Percentiles rank a stretch among this genome's conserved stretches.
Evolutionary conservation across 1,140 invertebrate species (phyloP).

Genomic region (Helicoverpa armigera): DNA sequence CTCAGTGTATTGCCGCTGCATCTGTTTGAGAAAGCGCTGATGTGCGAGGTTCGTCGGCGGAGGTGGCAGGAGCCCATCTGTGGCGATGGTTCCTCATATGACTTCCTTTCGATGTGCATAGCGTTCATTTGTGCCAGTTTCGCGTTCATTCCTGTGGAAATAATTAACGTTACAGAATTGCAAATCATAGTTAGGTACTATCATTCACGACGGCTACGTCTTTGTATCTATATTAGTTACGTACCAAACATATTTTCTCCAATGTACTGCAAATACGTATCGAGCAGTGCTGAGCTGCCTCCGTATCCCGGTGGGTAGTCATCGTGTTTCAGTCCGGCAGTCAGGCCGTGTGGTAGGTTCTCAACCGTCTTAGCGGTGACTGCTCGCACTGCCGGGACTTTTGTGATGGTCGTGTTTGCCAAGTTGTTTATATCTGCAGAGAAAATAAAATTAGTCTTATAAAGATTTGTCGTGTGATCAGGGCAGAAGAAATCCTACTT

Average conservation of each 20-base stretch:
- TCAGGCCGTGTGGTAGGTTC: conserved; percentile 73
- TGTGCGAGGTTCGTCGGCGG: conserved; percentile 83
- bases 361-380: conserved; percentile 89
- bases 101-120: conserved; percentile 88
- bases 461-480: not conserved
- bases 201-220: not conserved
- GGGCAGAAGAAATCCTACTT: not conserved
- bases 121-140: conserved; percentile 91
- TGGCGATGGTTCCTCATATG: conserved; percentile 81
- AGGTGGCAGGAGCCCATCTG: conserved; percentile 84
- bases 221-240: conserved; percentile 29
- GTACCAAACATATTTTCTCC: conserved; percentile 92
- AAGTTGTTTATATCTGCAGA: conserved; percentile 86
- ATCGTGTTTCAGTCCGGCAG: conserved; percentile 72
- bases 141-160: conserved; percentile 87
- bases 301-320: conserved; percentile 86
- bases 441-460: not conserved
- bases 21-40: conserved; percentile 88
- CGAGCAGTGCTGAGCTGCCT: conserved; percentile 91
- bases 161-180: not conserved
- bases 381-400: conserved; percentile 87
- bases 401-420: conserved; percentile 88
- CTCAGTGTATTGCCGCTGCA: conserved; percentile 87
- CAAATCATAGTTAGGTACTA: not conserved
- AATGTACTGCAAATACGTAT: conserved; percentile 95